phyloP scores from a whole-genome alignment of 2,113 vertebrate species.

The Leucopsar rothschildi region DNA sequence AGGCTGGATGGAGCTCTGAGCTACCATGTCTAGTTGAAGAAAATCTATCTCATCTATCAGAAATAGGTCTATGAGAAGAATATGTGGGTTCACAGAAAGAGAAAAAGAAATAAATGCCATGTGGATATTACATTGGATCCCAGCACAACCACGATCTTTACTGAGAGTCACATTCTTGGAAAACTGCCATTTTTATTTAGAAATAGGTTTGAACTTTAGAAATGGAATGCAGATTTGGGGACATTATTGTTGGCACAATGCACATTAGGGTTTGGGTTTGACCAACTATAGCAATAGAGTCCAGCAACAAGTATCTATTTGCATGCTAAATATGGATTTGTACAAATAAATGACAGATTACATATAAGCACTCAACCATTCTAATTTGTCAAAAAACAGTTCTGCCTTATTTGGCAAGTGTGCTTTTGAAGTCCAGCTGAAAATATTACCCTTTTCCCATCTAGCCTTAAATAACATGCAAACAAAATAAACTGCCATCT shows the following conservation, averaged over 20 bases:
- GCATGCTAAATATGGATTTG: not conserved
- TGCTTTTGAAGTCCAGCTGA: not conserved
- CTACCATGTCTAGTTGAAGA: not conserved
- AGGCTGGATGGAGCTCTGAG: not conserved
- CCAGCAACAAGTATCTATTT: not conserved
- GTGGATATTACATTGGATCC: not conserved
- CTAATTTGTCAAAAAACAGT: not conserved
- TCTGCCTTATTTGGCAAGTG: not conserved
- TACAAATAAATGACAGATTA: slow-evolving; percentile 24
- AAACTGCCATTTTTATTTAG: not conserved
- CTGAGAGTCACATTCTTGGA: not conserved
- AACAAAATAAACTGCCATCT: not conserved
- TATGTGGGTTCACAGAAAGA: not conserved
- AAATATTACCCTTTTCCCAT: not conserved
- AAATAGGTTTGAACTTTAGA: not conserved
- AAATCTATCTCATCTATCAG: not conserved
- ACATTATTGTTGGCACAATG: not conserved
- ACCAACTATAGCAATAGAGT: not conserved
- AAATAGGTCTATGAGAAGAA: not conserved
- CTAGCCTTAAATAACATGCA: not conserved
- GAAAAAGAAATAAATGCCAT: not conserved
- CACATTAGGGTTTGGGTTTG: not conserved
- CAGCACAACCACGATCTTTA: not conserved
- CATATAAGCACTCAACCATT: not conserved
- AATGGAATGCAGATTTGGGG: not conserved